Base-by-base conservation (phyloP, 2,888 invertebrate species). In the Periphyllus acericola region DNA sequence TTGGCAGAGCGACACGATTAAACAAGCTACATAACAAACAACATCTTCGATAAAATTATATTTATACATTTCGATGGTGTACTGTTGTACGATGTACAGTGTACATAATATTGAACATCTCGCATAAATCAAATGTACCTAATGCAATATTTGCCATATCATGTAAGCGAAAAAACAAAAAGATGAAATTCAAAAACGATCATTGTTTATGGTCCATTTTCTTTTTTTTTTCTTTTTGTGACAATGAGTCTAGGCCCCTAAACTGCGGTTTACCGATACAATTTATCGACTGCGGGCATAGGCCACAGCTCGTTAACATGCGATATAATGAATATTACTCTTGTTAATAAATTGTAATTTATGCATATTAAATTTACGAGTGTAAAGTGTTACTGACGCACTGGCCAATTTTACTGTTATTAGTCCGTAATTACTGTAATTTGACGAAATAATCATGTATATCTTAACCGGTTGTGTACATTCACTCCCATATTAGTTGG, bases 361-460 rank as follows among this genome's bases (percentile, higher is more conserved):
- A 55, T 55, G 17, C 5, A 55, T 17, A 55, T 46, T 40, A 52
- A 40, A 76, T 78, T 55, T 29, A 78, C 19, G 78, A 78, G 32
- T 55, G 55, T 76, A 46, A 46, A 76, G 46, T 29, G 19, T 46
- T 76, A 76, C 46, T 52, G 76, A 76, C 76, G 52, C 19, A 52
- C 55, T 32, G 11, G 21, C 76, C 21, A 21, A 78, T 78, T 55
- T 29, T 55, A 25, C 19, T 55, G 9, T 78, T 78, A 78, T 76
- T 76, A 76, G 76, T 52, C 55, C 2, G 25, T 78, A 78, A 78
- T 55, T 55, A 78, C 55, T 55, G 21, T 78, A 78, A 78, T 78
- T 78, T 34, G 32, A 78, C 32, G 55, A 78, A 55, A 78, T 78
- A 78, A 78, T 78, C 55, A 32, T 78, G 78, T 34, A 32, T 52